phyloP scores from a whole-genome alignment of 2,113 vertebrate species.

The Hypanus sabinus region DNA sequence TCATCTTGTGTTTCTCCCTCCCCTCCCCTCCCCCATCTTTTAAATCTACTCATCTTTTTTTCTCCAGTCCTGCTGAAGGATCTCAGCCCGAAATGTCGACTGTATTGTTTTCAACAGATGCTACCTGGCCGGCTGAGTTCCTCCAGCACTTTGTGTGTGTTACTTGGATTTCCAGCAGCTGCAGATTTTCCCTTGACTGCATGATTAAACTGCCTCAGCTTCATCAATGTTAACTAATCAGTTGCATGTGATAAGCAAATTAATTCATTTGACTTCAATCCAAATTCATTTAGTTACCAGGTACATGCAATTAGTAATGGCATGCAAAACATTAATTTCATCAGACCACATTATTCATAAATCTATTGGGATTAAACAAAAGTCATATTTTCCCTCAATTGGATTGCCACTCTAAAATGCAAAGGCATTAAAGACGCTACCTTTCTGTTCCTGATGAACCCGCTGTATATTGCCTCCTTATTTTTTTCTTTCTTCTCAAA shows the following conservation, averaged over 20 bases:
- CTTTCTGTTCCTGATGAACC: slow-evolving; percentile 77
- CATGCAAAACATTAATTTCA: neutral
- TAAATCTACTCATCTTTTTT: too few relatives aligned
- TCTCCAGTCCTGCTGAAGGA: too few relatives aligned
- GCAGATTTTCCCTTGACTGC: too few relatives aligned
- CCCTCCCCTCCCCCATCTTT: too few relatives aligned
- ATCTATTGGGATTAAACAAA: neutral
- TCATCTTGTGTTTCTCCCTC: too few relatives aligned
- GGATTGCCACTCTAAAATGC: too few relatives aligned
- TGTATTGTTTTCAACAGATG: too few relatives aligned
- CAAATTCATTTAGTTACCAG: neutral
- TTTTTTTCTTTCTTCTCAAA: slow-evolving; percentile 84
- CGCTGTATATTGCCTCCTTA: slow-evolving; percentile 72
- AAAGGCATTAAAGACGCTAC: slow-evolving; percentile 48
- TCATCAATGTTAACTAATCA: neutral
- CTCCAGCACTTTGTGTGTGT: too few relatives aligned
- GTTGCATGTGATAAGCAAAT: neutral
- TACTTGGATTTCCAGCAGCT: too few relatives aligned
- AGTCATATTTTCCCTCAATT: neutral
- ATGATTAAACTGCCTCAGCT: neutral
- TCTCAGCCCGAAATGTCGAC: too few relatives aligned
- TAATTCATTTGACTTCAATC: too few relatives aligned
- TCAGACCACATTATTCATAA: neutral
- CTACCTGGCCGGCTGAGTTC: too few relatives aligned
- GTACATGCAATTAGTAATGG: neutral